A percentile compares a stretch with the other conserved stretches of the same genome.
Conservation (phyloP, 2,113 vertebrate species). For the Microtus ochrogaster region DNA sequence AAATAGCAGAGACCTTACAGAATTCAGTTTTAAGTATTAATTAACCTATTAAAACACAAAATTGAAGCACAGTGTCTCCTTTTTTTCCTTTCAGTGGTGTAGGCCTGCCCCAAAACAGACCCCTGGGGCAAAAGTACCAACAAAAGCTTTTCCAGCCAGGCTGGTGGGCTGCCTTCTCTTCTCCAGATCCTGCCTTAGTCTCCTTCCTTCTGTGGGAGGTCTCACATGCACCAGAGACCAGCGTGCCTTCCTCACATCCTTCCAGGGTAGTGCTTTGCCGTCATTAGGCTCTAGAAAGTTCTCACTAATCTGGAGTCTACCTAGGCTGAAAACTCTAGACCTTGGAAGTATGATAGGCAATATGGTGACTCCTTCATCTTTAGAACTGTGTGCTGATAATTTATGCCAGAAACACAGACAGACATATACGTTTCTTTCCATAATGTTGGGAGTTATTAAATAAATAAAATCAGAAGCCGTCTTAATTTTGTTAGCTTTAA, state of each 20-base stretch:
- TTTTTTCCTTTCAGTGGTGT: neutral
- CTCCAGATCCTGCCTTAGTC: no score
- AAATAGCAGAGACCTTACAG: conserved; percentile 56
- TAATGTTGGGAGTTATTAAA: neutral
- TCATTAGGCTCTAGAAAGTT: rapidly evolving
- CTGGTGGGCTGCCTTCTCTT: neutral
- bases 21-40: conserved; percentile 41
- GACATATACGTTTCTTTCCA: neutral
- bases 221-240: neutral
- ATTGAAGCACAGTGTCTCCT: neutral
- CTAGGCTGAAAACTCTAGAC: neutral
- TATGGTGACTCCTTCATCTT: neutral
- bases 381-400: neutral
- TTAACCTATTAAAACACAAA: conserved; percentile 55
- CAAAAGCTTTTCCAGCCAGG: neutral
- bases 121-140: neutral
- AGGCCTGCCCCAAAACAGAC: neutral
- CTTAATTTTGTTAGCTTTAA: neutral
- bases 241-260: neutral
- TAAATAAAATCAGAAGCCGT: neutral
- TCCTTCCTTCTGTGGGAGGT: rapidly evolving
- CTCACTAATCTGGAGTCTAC: neutral
- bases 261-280: neutral
- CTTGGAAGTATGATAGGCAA: no score
- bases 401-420: neutral